Base-by-base conservation (phyloP, 2,113 vertebrate genomes). In the Mustela lutreola region DNA sequence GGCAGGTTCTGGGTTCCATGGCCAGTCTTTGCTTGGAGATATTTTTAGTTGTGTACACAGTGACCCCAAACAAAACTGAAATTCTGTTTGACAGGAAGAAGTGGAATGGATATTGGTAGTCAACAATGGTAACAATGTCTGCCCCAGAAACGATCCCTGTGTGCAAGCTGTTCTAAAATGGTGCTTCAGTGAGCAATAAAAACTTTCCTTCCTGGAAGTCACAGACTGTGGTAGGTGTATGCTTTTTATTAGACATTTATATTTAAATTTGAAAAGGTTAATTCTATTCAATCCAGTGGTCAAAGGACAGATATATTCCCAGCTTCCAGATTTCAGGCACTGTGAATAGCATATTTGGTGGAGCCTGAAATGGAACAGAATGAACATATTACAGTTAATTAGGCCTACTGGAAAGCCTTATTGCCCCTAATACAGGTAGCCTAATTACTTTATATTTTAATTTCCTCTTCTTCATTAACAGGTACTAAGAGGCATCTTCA, bases 241-340 rank as follows among this genome's bases (percentile, higher is more conserved):
- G 10, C 33, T 94, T 93, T 96, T 91, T 71, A 96, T 76, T 94
- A 92, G 89, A 48, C 87, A 92, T 91, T 97, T 96, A 88, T 48
- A 75, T n/a, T 73, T 93, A 97, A 94, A 94, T 93, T 94, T 94
- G 80, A 92, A 96, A 97, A 98, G 96, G 95, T 96, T 98, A 96
- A 97, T 98, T 96, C 62, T 81, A 22, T 70, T 96, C 93, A 75
- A 95, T 96, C 76, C 65, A 88, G 53, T 92, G 94, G 89, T 87
- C 97, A 97, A 92, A 98, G 75, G 90, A 96, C 83, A 92, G 86
- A 56, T 88, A 81, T 81, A 89, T 96, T 91, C 65, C 86, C 73
- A 93, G 79, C 31, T 90, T 96, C 48, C 39, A 92, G 73, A 87
- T 94, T 84, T 94, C 62, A 84, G 83, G 83, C 50, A 75, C 63